Base-by-base conservation (phyloP, 2,113 vertebrate species). In the Poeciliopsis retropinna region DNA sequence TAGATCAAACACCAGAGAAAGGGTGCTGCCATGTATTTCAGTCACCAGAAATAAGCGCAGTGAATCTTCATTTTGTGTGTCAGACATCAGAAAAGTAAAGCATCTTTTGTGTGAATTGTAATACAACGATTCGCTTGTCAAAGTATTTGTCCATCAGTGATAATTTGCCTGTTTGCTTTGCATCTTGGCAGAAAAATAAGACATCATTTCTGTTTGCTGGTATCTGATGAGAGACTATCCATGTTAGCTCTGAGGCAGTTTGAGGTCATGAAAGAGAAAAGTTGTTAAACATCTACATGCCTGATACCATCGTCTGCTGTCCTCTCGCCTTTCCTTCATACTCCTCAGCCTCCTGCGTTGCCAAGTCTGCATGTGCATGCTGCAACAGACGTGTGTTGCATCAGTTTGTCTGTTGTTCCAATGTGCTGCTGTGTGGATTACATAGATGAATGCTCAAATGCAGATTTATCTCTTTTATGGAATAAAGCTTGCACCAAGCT, bases 1-100 rank as follows among this genome's bases (percentile, higher is more conserved):
- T 99, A 99, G 89, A 91, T 70, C 39, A 13, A 85, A 73, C 79
- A 11, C 73, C 60, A 72, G 62, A 77, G 76, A 78, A 47, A 80
- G 78, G 39, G 70, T 79, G 65, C 72, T 67, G 63, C 69, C 37
- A 62, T 78, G 47, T 83, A 19, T 74, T 64, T 80, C 13, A 65
- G 28, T 61, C 69, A 67, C 10, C 25, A 12, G 74, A 75, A 74
- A 64, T 57, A 4, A 75, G 70, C 66, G 62, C 68, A 72, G 72
- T 71, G 5, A 70, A 75, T 74, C 44, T 63, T 80, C 19, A 60
- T 85, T 86, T 75, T 92, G 63, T 89, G 67, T 88, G 82, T 78
- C 67, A 63, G 60, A 76, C 70, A 63, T 69, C 71, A 66, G 47
- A 77, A 60, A 76, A 57, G 34, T 64, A 57, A 61, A 27, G 41